Evolutionary conservation across 2,113 vertebrate genomes (phyloP), one percentile per base, ranked within the genome.

Genomic region (Boleophthalmus pectinirostris): DNA sequence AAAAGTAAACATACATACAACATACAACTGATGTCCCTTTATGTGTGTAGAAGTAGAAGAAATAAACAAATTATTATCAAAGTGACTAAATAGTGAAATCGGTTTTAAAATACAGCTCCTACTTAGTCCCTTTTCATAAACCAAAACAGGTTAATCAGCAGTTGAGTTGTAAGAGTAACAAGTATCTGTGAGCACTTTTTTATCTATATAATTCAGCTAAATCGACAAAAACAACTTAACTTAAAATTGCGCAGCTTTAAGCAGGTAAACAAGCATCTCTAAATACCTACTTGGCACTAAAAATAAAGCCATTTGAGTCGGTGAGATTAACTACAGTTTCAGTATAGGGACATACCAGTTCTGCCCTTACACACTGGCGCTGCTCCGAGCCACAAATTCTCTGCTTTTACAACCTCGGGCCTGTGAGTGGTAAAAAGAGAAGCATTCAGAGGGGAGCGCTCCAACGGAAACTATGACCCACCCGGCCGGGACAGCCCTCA

Each of bases 391-490:
- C 78, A 51, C 70, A 68, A 57, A 72, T 54, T 83, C 56, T 35
- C 49, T 66, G 25, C 43, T 73, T 78, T 85, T 81, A 92, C 83
- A 85, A 82, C 85, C 76, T 70, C 25, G 25, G 72, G 65, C 58
- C 68, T 77, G 79, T 71, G 79, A 81, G 60, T 38, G 74, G 76
- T 81, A 82, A 85, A 84, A 70, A 64, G 70, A 72, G 72, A 72
- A 73, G 77, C 86, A 81, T 88, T 84, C 80, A 89, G 67, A 74
- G 71, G 71, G 73, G 65, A 70, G 83, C 86, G 87, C 81, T 83
- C 74, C 78, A 84, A 82, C 78, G 87, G 91, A 90, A 92, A 91
- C 69, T 75, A 75, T 74, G 64, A 57, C 70, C 80, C 75, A 46
- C 84, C 77, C 23, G 21, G 24, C 15, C 15, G 16, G 58, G 58